These are phyloP conservation scores for Ispidina picta DNA, from an alignment of 2,797 vertebrate genomes.

Conservation along the genomic window DNA sequence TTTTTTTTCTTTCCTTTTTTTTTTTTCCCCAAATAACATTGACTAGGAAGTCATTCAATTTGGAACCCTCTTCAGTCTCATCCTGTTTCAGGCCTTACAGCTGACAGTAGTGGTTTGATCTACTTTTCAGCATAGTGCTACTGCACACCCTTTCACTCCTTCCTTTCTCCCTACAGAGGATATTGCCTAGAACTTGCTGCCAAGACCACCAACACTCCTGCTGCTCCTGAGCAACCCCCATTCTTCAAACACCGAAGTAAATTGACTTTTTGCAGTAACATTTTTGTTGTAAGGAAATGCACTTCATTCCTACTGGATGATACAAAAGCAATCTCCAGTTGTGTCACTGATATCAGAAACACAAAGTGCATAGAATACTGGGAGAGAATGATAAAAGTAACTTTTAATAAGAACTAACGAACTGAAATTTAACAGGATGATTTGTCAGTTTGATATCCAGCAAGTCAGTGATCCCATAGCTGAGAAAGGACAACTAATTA, in stretches of 20 bases:
- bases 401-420: background rate
- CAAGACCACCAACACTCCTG: background rate
- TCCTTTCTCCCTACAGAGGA: background rate
- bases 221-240: background rate
- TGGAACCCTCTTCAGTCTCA: background rate
- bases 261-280: background rate
- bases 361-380: background rate
- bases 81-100: background rate
- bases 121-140: background rate
- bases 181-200: background rate
- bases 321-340: fast-evolving
- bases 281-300: background rate
- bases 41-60: background rate
- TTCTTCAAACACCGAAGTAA: background rate
- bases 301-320: background rate
- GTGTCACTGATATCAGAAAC: background rate
- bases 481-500: background rate
- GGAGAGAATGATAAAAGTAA: background rate
- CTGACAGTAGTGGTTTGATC: background rate
- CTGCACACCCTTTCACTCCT: background rate
- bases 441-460: background rate
- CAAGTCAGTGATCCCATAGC: background rate
- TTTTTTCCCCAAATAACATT: background rate
- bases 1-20: background rate
- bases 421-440: background rate